A percentile compares a stretch with the other conserved stretches of the same genome.
phyloP scores from a whole-genome alignment of 2,113 vertebrate genomes.

The Hippocampus zosterae region DNA sequence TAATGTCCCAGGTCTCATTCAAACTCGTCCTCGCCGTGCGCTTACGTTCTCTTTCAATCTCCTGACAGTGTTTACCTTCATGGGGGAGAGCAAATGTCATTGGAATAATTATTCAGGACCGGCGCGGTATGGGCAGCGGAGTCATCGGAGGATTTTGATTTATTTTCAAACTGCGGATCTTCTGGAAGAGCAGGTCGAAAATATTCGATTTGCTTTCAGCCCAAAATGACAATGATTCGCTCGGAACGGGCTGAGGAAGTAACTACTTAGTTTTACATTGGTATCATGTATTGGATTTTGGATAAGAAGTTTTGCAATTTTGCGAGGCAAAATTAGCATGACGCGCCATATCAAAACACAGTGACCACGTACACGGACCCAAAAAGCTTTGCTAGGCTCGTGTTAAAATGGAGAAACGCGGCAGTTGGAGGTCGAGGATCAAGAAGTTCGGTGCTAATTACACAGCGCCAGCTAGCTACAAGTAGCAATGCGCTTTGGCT shows the following conservation, averaged over 20 bases:
- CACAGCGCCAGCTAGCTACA: too few relatives aligned
- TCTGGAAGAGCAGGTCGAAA: background rate
- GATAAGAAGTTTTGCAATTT: too few relatives aligned
- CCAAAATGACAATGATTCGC: background rate
- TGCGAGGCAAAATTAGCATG: too few relatives aligned
- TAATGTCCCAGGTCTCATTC: slow-evolving; percentile 35
- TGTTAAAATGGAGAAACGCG: too few relatives aligned
- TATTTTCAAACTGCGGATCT: background rate
- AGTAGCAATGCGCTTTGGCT: too few relatives aligned
- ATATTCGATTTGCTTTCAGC: slow-evolving; percentile 10
- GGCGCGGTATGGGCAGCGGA: slow-evolving; percentile 18
- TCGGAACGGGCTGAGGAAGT: background rate
- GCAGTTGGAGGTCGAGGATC: too few relatives aligned
- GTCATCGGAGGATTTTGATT: background rate
- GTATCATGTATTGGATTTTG: too few relatives aligned
- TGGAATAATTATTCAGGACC: slow-evolving; percentile 35
- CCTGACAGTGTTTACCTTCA: slow-evolving; percentile 43
- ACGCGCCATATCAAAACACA: too few relatives aligned
- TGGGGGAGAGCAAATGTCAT: slow-evolving; percentile 49
- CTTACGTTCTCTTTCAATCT: slow-evolving; percentile 27
- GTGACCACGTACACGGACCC: too few relatives aligned
- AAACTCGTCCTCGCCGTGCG: slow-evolving; percentile 37
- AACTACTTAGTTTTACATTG: background rate
- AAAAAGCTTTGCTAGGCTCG: too few relatives aligned
- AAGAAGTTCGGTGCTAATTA: too few relatives aligned